A percentile compares a stretch with the other conserved stretches of the same genome.
phyloP scores from a whole-genome alignment of 2,888 invertebrate species.

The Pseudococcus jackbeardsleyi region DNA sequence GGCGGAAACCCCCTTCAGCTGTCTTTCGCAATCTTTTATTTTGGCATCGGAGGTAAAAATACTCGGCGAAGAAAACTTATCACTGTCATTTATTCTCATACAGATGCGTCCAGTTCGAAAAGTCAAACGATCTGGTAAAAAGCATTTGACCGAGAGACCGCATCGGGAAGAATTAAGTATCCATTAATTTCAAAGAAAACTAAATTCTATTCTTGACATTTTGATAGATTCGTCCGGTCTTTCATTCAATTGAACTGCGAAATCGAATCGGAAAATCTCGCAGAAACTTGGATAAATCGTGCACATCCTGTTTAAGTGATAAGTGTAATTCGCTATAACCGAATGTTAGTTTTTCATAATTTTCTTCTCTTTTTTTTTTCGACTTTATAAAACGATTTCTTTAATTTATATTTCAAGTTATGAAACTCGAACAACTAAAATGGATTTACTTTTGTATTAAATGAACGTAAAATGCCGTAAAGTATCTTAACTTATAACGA shows the following conservation, averaged over 20 bases:
- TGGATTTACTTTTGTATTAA: slow-evolving; percentile 51
- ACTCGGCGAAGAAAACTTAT: slow-evolving; percentile 16
- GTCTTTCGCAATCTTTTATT: neutral
- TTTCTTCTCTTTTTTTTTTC: neutral
- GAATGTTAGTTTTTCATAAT: neutral
- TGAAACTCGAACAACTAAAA: slow-evolving; percentile 57
- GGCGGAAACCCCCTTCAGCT: neutral
- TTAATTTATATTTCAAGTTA: slow-evolving; percentile 59
- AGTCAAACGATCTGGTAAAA: slow-evolving; percentile 31
- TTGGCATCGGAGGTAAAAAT: neutral
- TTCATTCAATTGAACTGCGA: slow-evolving; percentile 37
- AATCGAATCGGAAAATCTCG: neutral
- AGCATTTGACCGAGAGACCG: slow-evolving; percentile 10
- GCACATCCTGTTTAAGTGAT: neutral
- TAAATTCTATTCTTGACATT: slow-evolving; percentile 48
- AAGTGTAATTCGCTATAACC: slow-evolving; percentile 31
- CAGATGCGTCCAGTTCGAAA: slow-evolving; percentile 4
- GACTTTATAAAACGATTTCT: slow-evolving; percentile 46
- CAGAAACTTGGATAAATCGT: neutral
- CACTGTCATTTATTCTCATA: slow-evolving; percentile 46
- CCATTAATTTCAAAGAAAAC: slow-evolving; percentile 52
- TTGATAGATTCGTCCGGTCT: slow-evolving; percentile 13
- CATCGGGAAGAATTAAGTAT: slow-evolving; percentile 19
- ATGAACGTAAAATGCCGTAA: slow-evolving; percentile 61
- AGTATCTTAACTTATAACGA: slow-evolving; percentile 61